Evolutionary conservation across 2,888 invertebrate genomes (phyloP).

Genomic region (Phrixothrix hirtus): DNA sequence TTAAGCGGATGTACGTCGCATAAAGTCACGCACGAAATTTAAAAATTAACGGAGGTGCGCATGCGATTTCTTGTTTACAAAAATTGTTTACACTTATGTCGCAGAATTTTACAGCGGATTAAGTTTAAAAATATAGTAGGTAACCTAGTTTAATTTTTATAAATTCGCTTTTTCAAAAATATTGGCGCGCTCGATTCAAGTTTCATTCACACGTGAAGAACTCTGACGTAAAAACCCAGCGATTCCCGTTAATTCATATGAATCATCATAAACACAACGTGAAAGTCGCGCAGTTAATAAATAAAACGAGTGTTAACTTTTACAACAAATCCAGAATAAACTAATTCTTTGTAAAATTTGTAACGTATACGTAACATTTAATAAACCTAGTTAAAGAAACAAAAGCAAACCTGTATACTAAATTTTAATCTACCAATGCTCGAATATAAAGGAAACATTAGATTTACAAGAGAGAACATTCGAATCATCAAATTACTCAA

Average conservation of each 20-base stretch:
- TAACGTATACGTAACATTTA: background rate
- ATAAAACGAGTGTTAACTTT: conserved; percentile 17
- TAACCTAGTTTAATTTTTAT: too few species aligned
- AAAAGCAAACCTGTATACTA: conserved; percentile 2
- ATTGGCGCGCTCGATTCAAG: too few species aligned
- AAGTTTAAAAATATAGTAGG: too few species aligned
- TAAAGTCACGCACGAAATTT: conserved; percentile 16
- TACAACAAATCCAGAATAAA: conserved; percentile 20
- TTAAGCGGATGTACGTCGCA: conserved; percentile 15
- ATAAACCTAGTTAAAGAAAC: background rate
- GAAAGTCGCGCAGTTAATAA: conserved; percentile 38
- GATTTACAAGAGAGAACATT: conserved; percentile 12
- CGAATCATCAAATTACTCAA: conserved; percentile 19
- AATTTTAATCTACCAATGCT: conserved; percentile 6
- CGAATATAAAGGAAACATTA: conserved; percentile 3
- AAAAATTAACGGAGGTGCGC: conserved; percentile 7
- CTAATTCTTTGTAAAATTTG: conserved; percentile 14
- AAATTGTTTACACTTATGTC: conserved; percentile 1
- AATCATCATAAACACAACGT: conserved; percentile 43
- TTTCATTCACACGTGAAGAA: conserved; percentile 19
- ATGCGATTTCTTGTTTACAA: conserved; percentile 15
- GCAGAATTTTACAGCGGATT: too few species aligned
- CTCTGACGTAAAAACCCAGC: conserved; percentile 36
- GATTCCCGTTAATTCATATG: conserved; percentile 38
- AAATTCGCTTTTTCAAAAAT: too few species aligned